Conservation (phyloP, 2,113 vertebrate species). For the Pogona vitticeps region DNA sequence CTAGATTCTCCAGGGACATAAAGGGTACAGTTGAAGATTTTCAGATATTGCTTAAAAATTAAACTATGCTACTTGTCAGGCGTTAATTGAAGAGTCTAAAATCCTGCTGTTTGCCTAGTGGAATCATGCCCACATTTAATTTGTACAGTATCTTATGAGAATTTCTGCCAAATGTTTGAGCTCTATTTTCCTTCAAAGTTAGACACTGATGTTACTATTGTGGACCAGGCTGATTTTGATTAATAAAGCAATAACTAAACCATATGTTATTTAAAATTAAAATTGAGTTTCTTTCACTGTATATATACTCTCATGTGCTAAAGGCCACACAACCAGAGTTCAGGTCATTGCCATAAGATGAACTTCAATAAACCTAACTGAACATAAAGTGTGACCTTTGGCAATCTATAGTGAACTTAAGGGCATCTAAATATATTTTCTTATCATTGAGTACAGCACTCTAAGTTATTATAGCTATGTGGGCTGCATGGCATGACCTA, state of each 20-base stretch:
- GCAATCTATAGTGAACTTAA: slow-evolving; percentile 82
- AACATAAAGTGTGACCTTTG: slow-evolving; percentile 77
- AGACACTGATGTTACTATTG: not conserved
- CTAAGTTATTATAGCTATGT: slow-evolving; percentile 74
- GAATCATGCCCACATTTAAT: not conserved
- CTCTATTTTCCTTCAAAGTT: not conserved
- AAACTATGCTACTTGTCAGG: slow-evolving; percentile 42
- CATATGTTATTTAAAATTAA: slow-evolving; percentile 47
- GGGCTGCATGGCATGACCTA: slow-evolving; percentile 70
- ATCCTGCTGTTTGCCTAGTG: slow-evolving; percentile 16
- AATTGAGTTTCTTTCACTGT: slow-evolving; percentile 43
- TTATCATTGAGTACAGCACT: slow-evolving; percentile 72
- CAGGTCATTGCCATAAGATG: slow-evolving; percentile 54
- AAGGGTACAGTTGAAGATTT: slow-evolving; percentile 46
- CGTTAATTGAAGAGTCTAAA: slow-evolving; percentile 20
- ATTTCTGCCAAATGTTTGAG: slow-evolving; percentile 9
- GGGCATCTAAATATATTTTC: slow-evolving; percentile 77
- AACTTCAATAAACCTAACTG: slow-evolving; percentile 69
- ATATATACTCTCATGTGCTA: slow-evolving; percentile 14
- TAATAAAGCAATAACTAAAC: slow-evolving; percentile 31
- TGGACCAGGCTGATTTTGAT: not conserved
- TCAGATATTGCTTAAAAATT: slow-evolving; percentile 45
- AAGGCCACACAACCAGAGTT: slow-evolving; percentile 59
- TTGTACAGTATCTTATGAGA: not conserved
- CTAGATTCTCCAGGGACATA: slow-evolving; percentile 61